phyloP scores from a whole-genome alignment of 2,113 vertebrate genomes.

The Rostratula benghalensis region DNA sequence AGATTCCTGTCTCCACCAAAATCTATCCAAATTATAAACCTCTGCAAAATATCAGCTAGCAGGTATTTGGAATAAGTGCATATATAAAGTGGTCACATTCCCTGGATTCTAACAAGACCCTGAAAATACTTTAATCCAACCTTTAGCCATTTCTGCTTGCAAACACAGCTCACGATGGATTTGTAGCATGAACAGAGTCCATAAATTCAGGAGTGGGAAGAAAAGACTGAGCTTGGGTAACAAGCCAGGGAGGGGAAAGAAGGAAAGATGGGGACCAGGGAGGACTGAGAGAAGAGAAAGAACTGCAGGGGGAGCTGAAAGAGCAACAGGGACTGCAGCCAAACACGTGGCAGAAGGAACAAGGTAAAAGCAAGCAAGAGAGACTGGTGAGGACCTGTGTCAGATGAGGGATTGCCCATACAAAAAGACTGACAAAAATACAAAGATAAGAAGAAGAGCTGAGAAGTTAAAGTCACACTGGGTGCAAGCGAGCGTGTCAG shows the following conservation, averaged over 20 bases:
- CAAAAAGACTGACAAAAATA: background rate
- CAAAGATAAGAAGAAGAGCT: background rate
- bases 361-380: background rate
- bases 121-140: background rate
- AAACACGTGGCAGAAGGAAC: background rate
- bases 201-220: background rate
- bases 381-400: background rate
- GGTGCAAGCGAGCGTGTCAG: rapidly evolving
- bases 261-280: background rate
- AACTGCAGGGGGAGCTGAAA: background rate
- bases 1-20: background rate
- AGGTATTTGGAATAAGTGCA: background rate
- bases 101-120: background rate
- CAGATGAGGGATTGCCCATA: background rate
- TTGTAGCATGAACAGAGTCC: background rate
- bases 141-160: background rate
- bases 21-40: background rate
- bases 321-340: background rate
- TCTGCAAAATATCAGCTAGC: background rate
- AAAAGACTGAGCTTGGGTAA: background rate
- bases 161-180: background rate
- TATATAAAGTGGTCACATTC: background rate
- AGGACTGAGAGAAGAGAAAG: background rate
- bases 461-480: background rate
- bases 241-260: background rate